These are phyloP conservation scores for Panurus biarmicus DNA, from an alignment of 2,113 vertebrate genomes.

Conservation along the genomic window DNA sequence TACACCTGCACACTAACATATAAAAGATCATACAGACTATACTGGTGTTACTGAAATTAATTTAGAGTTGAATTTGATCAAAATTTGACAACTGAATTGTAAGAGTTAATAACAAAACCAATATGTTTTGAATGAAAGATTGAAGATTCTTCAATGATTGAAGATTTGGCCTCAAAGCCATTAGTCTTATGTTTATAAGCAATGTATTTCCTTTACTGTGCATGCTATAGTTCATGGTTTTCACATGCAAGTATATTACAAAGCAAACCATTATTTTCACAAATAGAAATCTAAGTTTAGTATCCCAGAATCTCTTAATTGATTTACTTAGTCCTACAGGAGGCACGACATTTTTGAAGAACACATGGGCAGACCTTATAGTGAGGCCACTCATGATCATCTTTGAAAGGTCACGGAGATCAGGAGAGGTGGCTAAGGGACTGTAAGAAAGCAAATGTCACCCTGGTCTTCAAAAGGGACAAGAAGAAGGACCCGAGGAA, in stretches of 20 bases:
- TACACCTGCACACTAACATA: not conserved
- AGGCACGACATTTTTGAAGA: not conserved
- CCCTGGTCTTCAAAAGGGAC: not conserved
- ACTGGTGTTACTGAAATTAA: not conserved
- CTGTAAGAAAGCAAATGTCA: not conserved
- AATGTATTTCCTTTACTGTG: not conserved
- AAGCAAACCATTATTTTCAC: not conserved
- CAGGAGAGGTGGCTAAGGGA: not conserved
- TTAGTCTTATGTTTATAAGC: not conserved
- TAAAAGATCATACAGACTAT: not conserved
- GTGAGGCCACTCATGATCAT: accelerated
- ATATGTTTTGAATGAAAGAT: no score
- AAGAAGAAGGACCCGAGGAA: not conserved
- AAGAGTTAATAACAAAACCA: not conserved
- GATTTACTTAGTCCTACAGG: not conserved
- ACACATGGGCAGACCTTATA: not conserved
- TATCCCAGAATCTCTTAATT: not conserved
- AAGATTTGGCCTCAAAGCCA: not conserved
- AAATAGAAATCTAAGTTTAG: not conserved
- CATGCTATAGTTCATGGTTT: not conserved
- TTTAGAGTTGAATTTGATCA: not conserved
- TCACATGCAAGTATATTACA: not conserved
- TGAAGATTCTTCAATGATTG: no score
- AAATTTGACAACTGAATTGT: not conserved
- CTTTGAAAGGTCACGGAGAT: not conserved